phyloP scores from a whole-genome alignment of 2,888 invertebrate genomes.

The Philonicus albiceps region DNA sequence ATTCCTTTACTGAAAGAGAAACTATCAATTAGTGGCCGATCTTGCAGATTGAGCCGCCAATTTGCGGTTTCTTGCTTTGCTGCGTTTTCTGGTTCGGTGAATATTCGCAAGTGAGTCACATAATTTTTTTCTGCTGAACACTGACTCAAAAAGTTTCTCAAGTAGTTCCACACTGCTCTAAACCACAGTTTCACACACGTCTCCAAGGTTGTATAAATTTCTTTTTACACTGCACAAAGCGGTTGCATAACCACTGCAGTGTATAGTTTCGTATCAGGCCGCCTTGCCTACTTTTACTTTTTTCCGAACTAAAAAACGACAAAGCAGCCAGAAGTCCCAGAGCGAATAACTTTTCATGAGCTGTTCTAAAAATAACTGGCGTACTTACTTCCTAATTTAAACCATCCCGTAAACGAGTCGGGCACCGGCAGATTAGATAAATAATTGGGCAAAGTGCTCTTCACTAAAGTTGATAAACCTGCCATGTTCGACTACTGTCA shows the following conservation, averaged over 20 bases:
- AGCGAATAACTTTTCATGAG: background rate
- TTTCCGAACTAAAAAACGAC: background rate
- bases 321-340: background rate
- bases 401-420: slow-evolving; percentile 84
- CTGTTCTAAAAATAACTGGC: background rate
- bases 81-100: background rate
- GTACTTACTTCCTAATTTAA: slow-evolving; percentile 79
- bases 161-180: background rate
- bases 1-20: slow-evolving; percentile 77
- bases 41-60: background rate
- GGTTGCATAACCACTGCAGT: slow-evolving; percentile 13
- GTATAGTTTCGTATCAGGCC: background rate
- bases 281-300: background rate
- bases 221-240: background rate
- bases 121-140: background rate
- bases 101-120: background rate
- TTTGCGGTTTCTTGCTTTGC: background rate
- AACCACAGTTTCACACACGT: background rate
- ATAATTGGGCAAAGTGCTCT: slow-evolving; percentile 84
- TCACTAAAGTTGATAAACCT: slow-evolving; percentile 77
- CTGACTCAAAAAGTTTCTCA: background rate
- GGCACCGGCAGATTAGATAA: slow-evolving; percentile 85
- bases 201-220: background rate
- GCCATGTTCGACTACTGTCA: slow-evolving; percentile 69
- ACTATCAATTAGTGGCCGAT: background rate